A percentile compares a stretch with the other conserved stretches of the same genome.
Evolutionary conservation across 2,888 invertebrate species (phyloP).

Genomic region (Temnothorax ravouxi): DNA sequence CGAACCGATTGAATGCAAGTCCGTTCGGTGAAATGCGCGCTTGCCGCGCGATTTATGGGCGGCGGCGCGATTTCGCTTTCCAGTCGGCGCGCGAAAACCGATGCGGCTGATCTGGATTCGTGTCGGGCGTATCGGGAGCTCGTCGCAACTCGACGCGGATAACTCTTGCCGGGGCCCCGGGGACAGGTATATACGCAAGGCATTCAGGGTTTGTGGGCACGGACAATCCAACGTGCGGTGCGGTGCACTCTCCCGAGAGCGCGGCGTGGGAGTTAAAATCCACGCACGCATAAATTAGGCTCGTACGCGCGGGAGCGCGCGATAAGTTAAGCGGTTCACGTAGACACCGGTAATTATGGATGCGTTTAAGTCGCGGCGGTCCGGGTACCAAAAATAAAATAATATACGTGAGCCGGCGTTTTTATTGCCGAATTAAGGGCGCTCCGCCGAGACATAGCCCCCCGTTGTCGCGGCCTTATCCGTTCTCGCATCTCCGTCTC

Average conservation of each 20-base stretch:
- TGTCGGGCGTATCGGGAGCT: constrained; percentile 70
- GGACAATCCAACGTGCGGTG: constrained; percentile 65
- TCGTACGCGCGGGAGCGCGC: constrained; percentile 74
- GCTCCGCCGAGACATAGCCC: constrained; percentile 75
- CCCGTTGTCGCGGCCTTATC: constrained; percentile 82
- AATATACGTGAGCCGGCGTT: constrained; percentile 85
- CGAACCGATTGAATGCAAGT: constrained; percentile 46
- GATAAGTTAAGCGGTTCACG: constrained; percentile 85
- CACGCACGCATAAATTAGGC: constrained; percentile 83
- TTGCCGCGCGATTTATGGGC: constrained; percentile 21
- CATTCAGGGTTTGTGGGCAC: constrained; percentile 68
- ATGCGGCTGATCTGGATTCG: constrained; percentile 64
- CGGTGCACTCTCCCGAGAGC: constrained; percentile 50
- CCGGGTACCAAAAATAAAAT: constrained; percentile 86
- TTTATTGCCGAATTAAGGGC: constrained; percentile 85
- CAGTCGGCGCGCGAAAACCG: constrained; percentile 58
- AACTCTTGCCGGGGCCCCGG: constrained; percentile 65
- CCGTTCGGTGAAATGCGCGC: constrained; percentile 27
- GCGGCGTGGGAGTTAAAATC: constrained; percentile 84
- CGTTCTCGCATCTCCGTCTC: constrained; percentile 77
- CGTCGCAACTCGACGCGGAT: constrained; percentile 67
- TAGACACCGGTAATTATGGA: constrained; percentile 85
- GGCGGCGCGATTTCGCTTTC: constrained; percentile 47
- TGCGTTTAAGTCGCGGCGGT: constrained; percentile 85
- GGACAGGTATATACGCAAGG: constrained; percentile 1